Base-by-base conservation (phyloP, 2,888 invertebrate genomes). In the Anthoptus insignis region DNA sequence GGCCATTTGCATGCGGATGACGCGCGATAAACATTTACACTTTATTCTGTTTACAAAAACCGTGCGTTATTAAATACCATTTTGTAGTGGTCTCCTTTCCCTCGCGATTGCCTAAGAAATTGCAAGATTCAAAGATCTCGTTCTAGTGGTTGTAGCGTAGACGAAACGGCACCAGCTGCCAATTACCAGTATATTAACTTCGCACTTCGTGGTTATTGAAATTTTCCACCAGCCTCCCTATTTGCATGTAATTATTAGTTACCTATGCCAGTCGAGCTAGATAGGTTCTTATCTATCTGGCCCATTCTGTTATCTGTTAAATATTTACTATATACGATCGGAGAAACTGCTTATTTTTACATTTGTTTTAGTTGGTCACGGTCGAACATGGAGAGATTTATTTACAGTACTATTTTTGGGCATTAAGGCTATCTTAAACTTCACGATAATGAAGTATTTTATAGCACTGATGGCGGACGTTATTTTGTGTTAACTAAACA, bases 41-140 rank as follows among this genome's bases (percentile, higher is more conserved):
- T 80, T 80, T 78, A 78, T 78, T 76, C 71, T 75, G 74, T 76
- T 79, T 76, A 78, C 78, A 78, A 75, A 76, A 80, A 76, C 69
- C 75, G 70, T 73, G 71, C 66, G 47, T 39, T 59, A 69, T 59
- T 65, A 27, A 50, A 59, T 13, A 37, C 72, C 59, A 69, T 45
- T 67, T 39, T 64, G 60, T 14, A 16, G 6, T 64, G 69, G 42
- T 49, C 72, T 53, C 65, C 60, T 56, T 64, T 56, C 61, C 58
- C 66, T 57, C 21, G 47, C 32, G 50, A 58, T 60, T 37, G 39
- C 54, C 59, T 34, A 42, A 53, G 42, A 47, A 63, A 54, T 27
- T 29, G 59, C 19, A 37, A 24, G 60, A 32, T 14, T 45, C 59
- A 64, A 21, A 37, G 65, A 13, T 59, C 67, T 58, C 29, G 29